A percentile compares a stretch with the other conserved stretches of the same genome.
Conservation (phyloP, 64 coral and sea anemone species). For the Stichodactyla mertensii region DNA sequence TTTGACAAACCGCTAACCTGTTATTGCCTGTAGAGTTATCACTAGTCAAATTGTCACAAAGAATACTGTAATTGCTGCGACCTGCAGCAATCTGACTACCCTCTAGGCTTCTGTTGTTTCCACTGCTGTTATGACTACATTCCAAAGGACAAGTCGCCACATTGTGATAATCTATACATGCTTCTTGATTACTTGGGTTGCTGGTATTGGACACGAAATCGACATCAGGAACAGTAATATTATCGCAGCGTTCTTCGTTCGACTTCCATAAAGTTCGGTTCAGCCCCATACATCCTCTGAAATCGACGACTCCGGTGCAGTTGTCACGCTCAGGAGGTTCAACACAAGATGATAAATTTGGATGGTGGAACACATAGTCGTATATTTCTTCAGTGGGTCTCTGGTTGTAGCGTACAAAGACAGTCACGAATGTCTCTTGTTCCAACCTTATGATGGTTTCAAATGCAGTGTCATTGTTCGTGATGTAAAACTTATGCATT, state of each 20-base stretch:
- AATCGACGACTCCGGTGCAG: conserved; percentile 19
- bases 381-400: conserved; percentile 5
- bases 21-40: background rate
- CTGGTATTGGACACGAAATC: background rate
- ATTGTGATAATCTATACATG: background rate
- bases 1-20: background rate
- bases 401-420: conserved; percentile 11
- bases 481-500: conserved; percentile 9
- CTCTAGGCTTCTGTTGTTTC: background rate
- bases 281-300: conserved; percentile 17
- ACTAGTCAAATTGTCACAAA: background rate
- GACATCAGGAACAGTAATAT: background rate
- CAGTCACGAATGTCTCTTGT: conserved; percentile 4
- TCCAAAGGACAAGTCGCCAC: background rate
- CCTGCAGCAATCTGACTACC: background rate
- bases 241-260: background rate
- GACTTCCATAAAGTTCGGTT: background rate
- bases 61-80: background rate
- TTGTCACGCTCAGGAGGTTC: conserved; percentile 23
- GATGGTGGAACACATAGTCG: conserved; percentile 1
- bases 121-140: background rate
- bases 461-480: conserved; percentile 14
- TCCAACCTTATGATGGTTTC: background rate
- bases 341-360: conserved; percentile 44
- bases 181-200: too few relatives aligned